Conservation (phyloP, 2,113 vertebrate genomes). For the Empidonax traillii region DNA sequence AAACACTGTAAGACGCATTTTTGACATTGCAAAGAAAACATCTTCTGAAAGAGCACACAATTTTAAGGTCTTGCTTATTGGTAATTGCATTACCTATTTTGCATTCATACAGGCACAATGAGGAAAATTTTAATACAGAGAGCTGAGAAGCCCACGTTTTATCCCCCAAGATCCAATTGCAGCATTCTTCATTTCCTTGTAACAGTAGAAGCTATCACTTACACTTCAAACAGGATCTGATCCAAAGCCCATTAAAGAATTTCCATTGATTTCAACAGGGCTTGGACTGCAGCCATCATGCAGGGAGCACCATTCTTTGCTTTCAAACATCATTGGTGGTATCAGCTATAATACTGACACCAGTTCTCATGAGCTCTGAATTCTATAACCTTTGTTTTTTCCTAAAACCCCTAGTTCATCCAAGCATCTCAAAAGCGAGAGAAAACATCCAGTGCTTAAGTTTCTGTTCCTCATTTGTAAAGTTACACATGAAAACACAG, state of each 20-base stretch:
- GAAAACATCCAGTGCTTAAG: not conserved
- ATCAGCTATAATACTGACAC: not conserved
- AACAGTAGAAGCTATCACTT: not conserved
- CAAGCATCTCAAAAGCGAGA: not conserved
- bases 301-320: not conserved
- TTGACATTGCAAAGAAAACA: not conserved
- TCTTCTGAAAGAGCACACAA: not conserved
- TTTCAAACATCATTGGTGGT: not conserved
- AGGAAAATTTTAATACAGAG: not conserved
- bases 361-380: not conserved
- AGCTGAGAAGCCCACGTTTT: not conserved
- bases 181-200: not conserved
- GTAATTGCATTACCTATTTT: not conserved
- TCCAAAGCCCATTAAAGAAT: constrained; percentile 45
- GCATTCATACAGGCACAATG: not conserved
- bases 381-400: not conserved
- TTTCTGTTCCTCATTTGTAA: not conserved
- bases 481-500: not conserved
- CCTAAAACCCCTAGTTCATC: not conserved
- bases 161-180: not conserved
- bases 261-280: constrained; percentile 35
- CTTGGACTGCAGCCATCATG: not conserved
- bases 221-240: constrained; percentile 39
- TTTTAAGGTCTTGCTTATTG: not conserved
- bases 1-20: not conserved